Evolutionary conservation across 2,888 invertebrate species (phyloP), one percentile per base, ranked within the genome.

Genomic region (Teinopalpus imperialis): DNA sequence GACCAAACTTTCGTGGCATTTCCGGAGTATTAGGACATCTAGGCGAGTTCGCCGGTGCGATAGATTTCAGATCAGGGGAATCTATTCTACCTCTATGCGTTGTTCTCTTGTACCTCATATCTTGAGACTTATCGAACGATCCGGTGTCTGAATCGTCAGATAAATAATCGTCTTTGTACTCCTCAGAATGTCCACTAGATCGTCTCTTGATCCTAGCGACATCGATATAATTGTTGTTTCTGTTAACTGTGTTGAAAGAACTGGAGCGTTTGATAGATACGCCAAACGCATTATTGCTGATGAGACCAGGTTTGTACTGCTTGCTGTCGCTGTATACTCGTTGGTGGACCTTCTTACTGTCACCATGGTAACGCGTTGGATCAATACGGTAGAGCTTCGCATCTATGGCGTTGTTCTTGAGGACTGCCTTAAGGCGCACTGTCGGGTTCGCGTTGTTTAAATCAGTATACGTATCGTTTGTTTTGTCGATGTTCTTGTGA

Each of bases 21-120:
- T 92, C 92, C 0, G 92, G 92, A 0, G 92, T 92, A 40, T 91
- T 91, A 1, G 91, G 91, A 67, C 91, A 92, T 58, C 89, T 77
- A 0, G 90, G 80, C 5, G 86, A 83, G 53, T 90, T 90, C 0
- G 81, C 76, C 5, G 88, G 81, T 0, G 78, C 88, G 1, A 81
- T 67, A 3, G 83, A 71, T 52, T 90, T 90, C 41, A 88, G 64
- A 57, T 90, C 87, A 1, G 86, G 86, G 3, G 85, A 81, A 53
- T 92, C 93, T 23, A 93, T 92, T 90, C 74, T 93, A 59, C 58
- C 95, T 83, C 81, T 94, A 81, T 67, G 93, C 49, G 92, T 88
- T n/a, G 94, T 93, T 54, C 95, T 90, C 71, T 96, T 97, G 58
- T 93, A 92, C 29, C 81, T 67, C 6, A 66, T 47, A 90, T 91